Base-by-base conservation (phyloP, 2,888 invertebrate genomes). In the Diaphora mendica region DNA sequence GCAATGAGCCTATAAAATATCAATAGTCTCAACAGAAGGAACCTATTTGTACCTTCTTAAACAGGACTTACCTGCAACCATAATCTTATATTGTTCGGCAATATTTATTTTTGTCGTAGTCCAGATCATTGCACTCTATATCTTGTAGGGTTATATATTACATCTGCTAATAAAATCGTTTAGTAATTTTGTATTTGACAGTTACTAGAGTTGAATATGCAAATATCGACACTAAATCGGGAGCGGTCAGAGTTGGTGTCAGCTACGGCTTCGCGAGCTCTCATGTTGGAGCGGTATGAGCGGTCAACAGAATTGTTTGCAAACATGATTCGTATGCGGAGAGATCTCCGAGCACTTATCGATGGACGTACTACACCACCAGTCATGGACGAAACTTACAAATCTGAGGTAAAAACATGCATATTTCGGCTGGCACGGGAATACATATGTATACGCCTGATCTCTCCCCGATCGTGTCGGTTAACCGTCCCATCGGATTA, bases 201-300 rank as follows among this genome's bases (percentile, higher is more conserved):
- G 95, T 78, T 94, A 68, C 55, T 93, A 64, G 94, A 94, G 68
- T 79, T 95, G 75, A 91, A 92, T 51, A 90, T 93, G 92, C 93
- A 94, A 91, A 93, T 95, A 70, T 91, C 92, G 73, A 88, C 90
- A 11, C 75, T 95, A 67, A 86, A 89, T 2, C 92, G 92, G 3
- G 95, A 95, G 83, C 92, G 94, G 2, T 84, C 91, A 0, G 90
- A 93, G 9, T 81, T 95, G 79, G 90, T 93, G 70, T 87, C 90
- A 2, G 93, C 92, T 1, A 94, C 94, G 0, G 94, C 94, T 23
- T 92, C 94, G 0, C 91, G 93, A 3, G 92, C 94, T 2, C 90
- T 95, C 3, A 93, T 95, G 95, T 80, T 95, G 77, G 95, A 95
- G 88, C 87, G 95, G 0, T 92, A 95, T 80, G 95, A 95, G 82